These are phyloP conservation scores for Drosophila pseudotalamancana DNA, from an alignment of 2,888 invertebrate species.

Conservation along the genomic window DNA sequence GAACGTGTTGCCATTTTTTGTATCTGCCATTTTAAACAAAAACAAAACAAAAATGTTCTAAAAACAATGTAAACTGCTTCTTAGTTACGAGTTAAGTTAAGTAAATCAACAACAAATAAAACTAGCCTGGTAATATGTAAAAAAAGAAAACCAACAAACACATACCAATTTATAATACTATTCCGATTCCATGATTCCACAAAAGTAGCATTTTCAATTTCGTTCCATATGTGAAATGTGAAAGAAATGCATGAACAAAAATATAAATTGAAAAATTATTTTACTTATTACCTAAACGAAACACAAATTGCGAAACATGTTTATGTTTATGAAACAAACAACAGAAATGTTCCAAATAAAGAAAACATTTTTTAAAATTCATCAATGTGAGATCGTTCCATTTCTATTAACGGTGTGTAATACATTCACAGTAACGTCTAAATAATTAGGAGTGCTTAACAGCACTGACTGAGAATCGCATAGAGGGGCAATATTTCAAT, in stretches of 20 bases:
- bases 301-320: constrained; percentile 22
- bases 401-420: neutral
- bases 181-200: neutral
- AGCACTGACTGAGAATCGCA: neutral
- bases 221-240: constrained; percentile 2
- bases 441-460: too few species aligned
- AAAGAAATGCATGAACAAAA: neutral
- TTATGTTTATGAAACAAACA: constrained; percentile 48
- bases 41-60: constrained; percentile 53
- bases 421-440: too few species aligned
- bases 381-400: neutral
- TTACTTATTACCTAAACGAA: constrained; percentile 9
- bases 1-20: constrained; percentile 71
- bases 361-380: constrained; percentile 33
- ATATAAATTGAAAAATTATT: neutral
- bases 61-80: constrained; percentile 75
- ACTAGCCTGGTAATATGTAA: constrained; percentile 70
- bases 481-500: too few species aligned
- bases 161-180: neutral
- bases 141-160: constrained; percentile 16
- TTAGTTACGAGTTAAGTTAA: constrained; percentile 76
- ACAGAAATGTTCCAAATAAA: constrained; percentile 55
- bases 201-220: constrained; percentile 14
- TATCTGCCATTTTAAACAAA: constrained; percentile 70
- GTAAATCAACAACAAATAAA: constrained; percentile 71